phyloP scores from a whole-genome alignment of 92 coral and sea anemone genomes.

The Porites cylindrica region DNA sequence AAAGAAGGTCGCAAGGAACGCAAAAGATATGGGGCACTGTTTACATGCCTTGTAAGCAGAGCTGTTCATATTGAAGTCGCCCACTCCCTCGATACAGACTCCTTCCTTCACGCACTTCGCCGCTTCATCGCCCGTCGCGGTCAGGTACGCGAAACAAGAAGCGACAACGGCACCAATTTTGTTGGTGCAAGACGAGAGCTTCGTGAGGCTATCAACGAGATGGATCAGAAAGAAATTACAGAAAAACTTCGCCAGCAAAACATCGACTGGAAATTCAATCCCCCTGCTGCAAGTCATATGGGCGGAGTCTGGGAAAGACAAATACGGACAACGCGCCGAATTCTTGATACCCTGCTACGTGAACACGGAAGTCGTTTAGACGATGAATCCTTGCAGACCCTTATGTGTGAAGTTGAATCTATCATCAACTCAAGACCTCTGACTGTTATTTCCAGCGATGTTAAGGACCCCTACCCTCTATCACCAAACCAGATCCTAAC shows the following conservation, averaged over 20 bases:
- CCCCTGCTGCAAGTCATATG: constrained; percentile 64
- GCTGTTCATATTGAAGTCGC: constrained; percentile 73
- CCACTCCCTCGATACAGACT: constrained; percentile 63
- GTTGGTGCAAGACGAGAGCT: constrained; percentile 52
- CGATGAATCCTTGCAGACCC: constrained; percentile 21
- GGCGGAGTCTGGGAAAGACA: constrained; percentile 67
- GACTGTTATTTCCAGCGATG: neutral
- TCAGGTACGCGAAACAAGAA: constrained; percentile 48
- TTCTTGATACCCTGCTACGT: constrained; percentile 40
- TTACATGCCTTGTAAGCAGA: constrained; percentile 55
- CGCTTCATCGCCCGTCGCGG: constrained; percentile 69
- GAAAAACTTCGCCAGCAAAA: constrained; percentile 32
- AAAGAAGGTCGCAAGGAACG: constrained; percentile 52
- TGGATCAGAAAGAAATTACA: constrained; percentile 56
- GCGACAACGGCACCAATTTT: constrained; percentile 64
- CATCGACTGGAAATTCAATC: constrained; percentile 66
- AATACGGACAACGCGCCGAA: constrained; percentile 46
- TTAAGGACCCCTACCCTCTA: no score
- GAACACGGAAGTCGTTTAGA: constrained; percentile 53
- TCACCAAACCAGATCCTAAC: neutral
- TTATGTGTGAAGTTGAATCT: neutral
- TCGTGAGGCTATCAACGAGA: constrained; percentile 52
- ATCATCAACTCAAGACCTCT: constrained; percentile 28
- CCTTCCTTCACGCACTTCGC: constrained; percentile 56
- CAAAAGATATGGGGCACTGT: constrained; percentile 31